phyloP scores from a whole-genome alignment of 2,888 invertebrate genomes.

The Electrophaes corylata region DNA sequence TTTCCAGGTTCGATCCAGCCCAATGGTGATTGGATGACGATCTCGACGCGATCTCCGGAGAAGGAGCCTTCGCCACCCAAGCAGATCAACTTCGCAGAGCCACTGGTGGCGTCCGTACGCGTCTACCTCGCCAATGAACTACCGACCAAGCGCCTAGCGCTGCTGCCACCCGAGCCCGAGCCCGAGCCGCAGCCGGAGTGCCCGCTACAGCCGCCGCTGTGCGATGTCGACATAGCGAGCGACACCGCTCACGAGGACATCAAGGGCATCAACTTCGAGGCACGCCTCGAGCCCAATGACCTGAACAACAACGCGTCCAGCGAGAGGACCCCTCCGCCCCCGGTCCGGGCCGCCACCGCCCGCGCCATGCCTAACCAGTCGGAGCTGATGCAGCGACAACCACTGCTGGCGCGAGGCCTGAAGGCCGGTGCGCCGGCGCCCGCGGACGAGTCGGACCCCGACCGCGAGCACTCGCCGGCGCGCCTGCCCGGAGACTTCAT shows the following conservation, averaged over 20 bases:
- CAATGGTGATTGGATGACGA: conserved; percentile 83
- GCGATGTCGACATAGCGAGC: conserved; percentile 75
- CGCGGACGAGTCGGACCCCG: conserved; percentile 77
- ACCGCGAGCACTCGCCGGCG: conserved; percentile 73
- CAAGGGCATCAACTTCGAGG: conserved; percentile 77
- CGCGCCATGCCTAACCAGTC: conserved; percentile 76
- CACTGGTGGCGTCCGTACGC: conserved; percentile 78
- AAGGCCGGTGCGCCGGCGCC: conserved; percentile 70
- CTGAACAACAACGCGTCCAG: conserved; percentile 79
- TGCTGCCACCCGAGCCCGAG: conserved; percentile 49
- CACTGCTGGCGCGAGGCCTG: conserved; percentile 74
- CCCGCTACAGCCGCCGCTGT: conserved; percentile 43
- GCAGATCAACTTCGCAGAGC: conserved; percentile 75
- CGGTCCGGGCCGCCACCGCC: conserved; percentile 9
- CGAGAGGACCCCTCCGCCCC: conserved; percentile 44
- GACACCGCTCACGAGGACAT: conserved; percentile 74
- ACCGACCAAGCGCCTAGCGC: conserved; percentile 68
- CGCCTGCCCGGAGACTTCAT: conserved; percentile 73
- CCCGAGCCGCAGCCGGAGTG: conserved; percentile 39
- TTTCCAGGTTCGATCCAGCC: conserved; percentile 77
- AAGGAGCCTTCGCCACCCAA: conserved; percentile 71
- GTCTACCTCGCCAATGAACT: conserved; percentile 75
- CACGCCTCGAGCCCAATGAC: conserved; percentile 77
- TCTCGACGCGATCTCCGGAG: conserved; percentile 73
- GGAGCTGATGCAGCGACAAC: conserved; percentile 81